Evolutionary conservation across 2,888 invertebrate species (phyloP), one percentile per base, ranked within the genome.

Genomic region (Daptonema setosum): DNA sequence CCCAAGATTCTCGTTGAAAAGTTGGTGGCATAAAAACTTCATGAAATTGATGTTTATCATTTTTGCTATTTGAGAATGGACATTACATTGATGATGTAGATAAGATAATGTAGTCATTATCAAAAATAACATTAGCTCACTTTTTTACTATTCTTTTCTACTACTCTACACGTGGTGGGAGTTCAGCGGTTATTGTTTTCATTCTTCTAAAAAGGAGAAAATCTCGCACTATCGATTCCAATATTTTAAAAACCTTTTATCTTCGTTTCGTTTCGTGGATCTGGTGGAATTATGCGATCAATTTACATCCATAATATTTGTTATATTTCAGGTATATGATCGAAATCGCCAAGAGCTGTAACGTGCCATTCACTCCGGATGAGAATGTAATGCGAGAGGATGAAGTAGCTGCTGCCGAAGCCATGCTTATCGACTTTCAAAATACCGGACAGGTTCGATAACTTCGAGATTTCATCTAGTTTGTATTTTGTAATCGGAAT

Each of bases 331-430:
- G 66, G 54, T 76, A 81, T 76, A 75, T 95, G 64, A 83, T 91
- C 66, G 95, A 93, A 75, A 97, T 97, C 64, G 90, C 95, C 1
- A 88, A 85, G 72, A 86, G 85, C 66, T 93, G 87, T 70, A 85
- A 88, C 72, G 82, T 97, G 54, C 82, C 83, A 54, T 97, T 93
- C 72, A 85, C 85, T 62, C 91, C 95, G 0, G 95, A 97, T 78
- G 84, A 86, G 61, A 83, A 85, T 73, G 76, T 71, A 2, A 68
- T 70, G 68, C 61, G 69, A 22, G 67, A 71, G 26, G 66, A 64
- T 47, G 67, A 67, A 52, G 60, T 63, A 17, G 63, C 64, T 3
- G 61, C 63, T 52, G 70, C 70, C 1, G 68, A 70, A 55, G 61
- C 65, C 48, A 67, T 68, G 59, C 60, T 70, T 22, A 69, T 68